Conservation (phyloP, 2,797 vertebrate species). For the Tapirus indicus region DNA sequence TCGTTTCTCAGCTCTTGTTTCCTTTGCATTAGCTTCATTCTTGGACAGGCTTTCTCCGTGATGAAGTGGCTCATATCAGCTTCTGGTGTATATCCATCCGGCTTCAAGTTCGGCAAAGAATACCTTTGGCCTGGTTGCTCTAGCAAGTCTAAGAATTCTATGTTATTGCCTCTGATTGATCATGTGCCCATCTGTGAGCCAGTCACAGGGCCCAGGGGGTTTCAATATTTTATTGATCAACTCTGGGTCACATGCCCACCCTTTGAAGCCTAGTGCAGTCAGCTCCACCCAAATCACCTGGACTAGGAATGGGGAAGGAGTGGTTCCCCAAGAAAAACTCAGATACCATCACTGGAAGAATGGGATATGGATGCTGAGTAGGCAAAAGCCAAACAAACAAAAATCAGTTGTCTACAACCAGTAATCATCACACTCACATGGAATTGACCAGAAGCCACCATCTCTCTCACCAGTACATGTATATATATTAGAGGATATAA, state of each 20-base stretch:
- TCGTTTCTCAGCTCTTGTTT: background rate
- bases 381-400: background rate
- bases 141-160: background rate
- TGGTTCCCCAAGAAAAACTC: background rate
- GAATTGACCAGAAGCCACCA: conserved; percentile 10
- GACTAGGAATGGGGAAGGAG: background rate
- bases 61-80: background rate
- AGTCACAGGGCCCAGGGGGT: background rate
- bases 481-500: too few relatives aligned
- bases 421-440: background rate
- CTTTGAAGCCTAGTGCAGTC: background rate
- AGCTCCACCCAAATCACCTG: background rate
- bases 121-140: background rate
- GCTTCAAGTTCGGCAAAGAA: background rate
- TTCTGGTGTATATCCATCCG: background rate
- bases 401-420: background rate
- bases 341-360: background rate
- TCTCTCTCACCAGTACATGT: background rate
- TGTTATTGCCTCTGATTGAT: background rate
- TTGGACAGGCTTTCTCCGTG: background rate
- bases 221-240: background rate
- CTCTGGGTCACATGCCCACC: background rate
- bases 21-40: background rate
- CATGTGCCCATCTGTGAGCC: background rate
- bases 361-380: background rate